A percentile compares a stretch with the other conserved stretches of the same genome.
These are phyloP conservation scores for Hemicordylus capensis DNA, from an alignment of 2,113 vertebrate species.

Conservation along the genomic window DNA sequence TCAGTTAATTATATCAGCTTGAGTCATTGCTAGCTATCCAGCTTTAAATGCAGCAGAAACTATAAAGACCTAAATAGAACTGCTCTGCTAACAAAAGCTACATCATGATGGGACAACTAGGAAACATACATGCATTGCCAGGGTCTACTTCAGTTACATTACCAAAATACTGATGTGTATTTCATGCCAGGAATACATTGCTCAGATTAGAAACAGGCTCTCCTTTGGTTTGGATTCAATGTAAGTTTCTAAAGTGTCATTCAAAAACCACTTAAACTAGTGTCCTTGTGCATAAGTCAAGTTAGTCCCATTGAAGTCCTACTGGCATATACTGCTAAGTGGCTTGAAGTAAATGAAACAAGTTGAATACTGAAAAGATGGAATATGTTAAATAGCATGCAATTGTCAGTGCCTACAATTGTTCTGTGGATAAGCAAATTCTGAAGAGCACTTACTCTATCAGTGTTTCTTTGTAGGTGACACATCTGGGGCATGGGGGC, in stretches of 20 bases:
- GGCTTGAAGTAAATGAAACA: background rate
- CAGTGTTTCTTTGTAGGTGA: background rate
- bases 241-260: background rate
- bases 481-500: too few relatives aligned
- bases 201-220: background rate
- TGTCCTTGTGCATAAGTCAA: background rate
- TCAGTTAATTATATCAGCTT: slow-evolving; percentile 26
- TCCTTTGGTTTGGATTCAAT: background rate
- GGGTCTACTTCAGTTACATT: background rate
- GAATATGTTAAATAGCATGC: background rate
- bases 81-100: background rate
- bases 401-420: too few relatives aligned
- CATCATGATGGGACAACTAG: background rate
- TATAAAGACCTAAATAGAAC: slow-evolving; percentile 14
- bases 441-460: background rate
- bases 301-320: background rate
- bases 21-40: slow-evolving; percentile 12
- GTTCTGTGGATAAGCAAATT: background rate
- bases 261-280: background rate
- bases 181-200: slow-evolving; percentile 37
- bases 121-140: background rate
- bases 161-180: slow-evolving; percentile 47
- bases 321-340: background rate
- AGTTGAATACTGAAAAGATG: background rate
- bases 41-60: background rate